Evolutionary conservation across 2,113 vertebrate genomes (phyloP).

Genomic region (Balaeniceps rex): DNA sequence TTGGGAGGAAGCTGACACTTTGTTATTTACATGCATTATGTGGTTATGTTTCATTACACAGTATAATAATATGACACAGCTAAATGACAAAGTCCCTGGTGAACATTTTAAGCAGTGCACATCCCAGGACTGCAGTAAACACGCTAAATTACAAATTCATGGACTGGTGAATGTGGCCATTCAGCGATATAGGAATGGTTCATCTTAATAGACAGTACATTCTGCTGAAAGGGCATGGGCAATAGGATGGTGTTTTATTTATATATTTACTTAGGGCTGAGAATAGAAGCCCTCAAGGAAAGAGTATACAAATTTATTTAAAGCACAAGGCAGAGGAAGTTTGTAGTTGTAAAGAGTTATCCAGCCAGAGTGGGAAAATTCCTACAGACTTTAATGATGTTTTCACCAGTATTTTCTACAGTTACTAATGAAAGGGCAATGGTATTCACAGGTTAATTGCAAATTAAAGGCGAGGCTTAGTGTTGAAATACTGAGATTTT

Average conservation of each 20-base stretch:
- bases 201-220: background rate
- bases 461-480: background rate
- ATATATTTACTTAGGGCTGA: conserved; percentile 17
- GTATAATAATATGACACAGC: conserved; percentile 31
- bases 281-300: background rate
- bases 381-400: background rate
- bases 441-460: background rate
- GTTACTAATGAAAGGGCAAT: background rate
- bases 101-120: background rate
- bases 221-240: background rate
- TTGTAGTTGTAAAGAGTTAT: background rate
- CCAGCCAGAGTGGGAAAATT: background rate
- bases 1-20: conserved; percentile 25
- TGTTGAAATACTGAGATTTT: conserved; percentile 3
- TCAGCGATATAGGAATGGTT: background rate
- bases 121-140: background rate
- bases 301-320: background rate
- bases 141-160: conserved; percentile 19
- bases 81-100: conserved; percentile 39
- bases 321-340: background rate
- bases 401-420: background rate
- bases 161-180: background rate
- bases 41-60: conserved; percentile 53
- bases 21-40: conserved; percentile 50
- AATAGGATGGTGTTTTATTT: background rate